These are phyloP conservation scores for Drosophila teissieri DNA, from an alignment of 1,140 invertebrate genomes.

Conservation along the genomic window DNA sequence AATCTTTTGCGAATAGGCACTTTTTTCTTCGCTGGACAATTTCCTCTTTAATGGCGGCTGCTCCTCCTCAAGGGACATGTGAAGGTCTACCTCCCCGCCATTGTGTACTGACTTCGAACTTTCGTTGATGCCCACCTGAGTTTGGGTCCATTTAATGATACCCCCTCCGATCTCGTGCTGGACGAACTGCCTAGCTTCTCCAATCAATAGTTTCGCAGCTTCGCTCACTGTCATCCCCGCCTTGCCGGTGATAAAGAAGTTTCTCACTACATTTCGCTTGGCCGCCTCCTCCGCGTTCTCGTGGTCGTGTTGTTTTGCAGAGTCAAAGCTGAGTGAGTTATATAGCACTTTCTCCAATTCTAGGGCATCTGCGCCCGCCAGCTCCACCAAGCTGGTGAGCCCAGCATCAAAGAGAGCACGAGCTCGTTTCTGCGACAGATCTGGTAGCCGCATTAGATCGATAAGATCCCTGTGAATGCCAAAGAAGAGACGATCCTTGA, in stretches of 20 bases:
- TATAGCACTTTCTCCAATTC: slow-evolving; percentile 91
- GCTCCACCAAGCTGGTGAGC: slow-evolving; percentile 90
- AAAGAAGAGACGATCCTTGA: slow-evolving; percentile 97
- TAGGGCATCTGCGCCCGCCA: slow-evolving; percentile 90
- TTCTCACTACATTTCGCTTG: slow-evolving; percentile 88
- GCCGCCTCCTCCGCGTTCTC: slow-evolving; percentile 89
- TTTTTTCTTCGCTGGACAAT: not conserved
- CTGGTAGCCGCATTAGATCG: slow-evolving; percentile 94
- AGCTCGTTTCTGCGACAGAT: slow-evolving; percentile 93
- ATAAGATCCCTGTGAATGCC: slow-evolving; percentile 96
- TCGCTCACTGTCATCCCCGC: slow-evolving; percentile 91
- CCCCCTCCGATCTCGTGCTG: slow-evolving; percentile 87
- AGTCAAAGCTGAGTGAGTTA: slow-evolving; percentile 93
- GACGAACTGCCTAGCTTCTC: slow-evolving; percentile 91
- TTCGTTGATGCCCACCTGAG: not conserved
- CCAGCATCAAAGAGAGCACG: slow-evolving; percentile 93
- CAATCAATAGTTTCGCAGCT: slow-evolving; percentile 92
- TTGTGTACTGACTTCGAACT: not conserved
- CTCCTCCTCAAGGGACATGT: slow-evolving; percentile 55
- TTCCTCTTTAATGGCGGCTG: slow-evolving; percentile 22
- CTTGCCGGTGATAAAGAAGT: slow-evolving; percentile 93
- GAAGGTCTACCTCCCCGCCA: slow-evolving; percentile 10
- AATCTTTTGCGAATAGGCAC: slow-evolving; percentile 3
- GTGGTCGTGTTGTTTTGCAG: slow-evolving; percentile 89
- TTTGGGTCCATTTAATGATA: slow-evolving; percentile 86